Base-by-base conservation (phyloP, 2,888 invertebrate species). In the Acrocera orbiculus region DNA sequence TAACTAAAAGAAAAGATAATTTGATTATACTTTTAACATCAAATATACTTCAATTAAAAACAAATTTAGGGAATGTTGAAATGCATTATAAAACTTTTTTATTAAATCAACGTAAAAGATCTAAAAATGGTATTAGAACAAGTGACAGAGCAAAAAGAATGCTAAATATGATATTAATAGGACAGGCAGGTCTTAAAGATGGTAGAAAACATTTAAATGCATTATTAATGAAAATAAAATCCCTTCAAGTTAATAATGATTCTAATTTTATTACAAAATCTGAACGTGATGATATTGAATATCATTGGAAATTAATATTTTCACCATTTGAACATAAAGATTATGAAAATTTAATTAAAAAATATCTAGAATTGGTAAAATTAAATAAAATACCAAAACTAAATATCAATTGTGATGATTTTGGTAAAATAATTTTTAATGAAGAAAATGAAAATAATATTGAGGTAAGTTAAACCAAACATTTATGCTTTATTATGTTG, bases 131-230 rank as follows among this genome's bases (percentile, higher is more conserved):
- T 44, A 48, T 33, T 32, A 60, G 56, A 30, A 44, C 55, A 39
- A 65, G 69, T 3, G 66, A 66, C 35, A 52, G 52, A 28, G 55
- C 61, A 45, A 49, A 66, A 4, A 65, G 58, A 34, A 58, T 57
- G 30, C 50, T 72, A 2, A 72, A 72, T 44, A 70, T 67, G 62
- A 62, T 71, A 20, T 52, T 72, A 5, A 50, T 72, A 5, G 72
- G 72, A 0, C 70, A 71, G 49, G 66, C 66, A 0, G 71, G 70
- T 1, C 60, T 72, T 15, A 57, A 57, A 4, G 62, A 65, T 35
- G 72, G 72, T 2, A 46, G 54, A 1, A 44, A 48, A 37, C 66
- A 67, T 45, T 47, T 70, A 16, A 59, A 50, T 4, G 57, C 62
- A 40, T 47, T 72, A 13, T 42, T 62, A 28, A 40, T 51, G 1